Base-by-base conservation (phyloP, 2,113 vertebrate species). In the Phaethornis superciliosus region DNA sequence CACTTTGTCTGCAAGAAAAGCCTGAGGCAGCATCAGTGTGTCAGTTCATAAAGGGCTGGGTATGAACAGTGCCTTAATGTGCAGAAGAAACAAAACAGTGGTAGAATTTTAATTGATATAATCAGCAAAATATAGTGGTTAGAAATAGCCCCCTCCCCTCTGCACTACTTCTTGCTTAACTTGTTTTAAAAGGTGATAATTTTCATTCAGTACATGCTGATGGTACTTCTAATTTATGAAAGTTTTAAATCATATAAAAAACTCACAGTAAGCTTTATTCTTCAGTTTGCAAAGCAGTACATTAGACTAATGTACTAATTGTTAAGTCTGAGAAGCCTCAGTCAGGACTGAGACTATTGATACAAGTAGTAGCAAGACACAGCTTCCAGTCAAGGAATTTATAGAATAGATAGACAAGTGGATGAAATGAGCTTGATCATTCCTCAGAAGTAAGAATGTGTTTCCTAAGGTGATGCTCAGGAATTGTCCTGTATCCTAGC, bases 1-100 rank as follows among this genome's bases (percentile, higher is more conserved):
- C 35, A 27, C 27, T 44, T 44, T 90, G 15, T 94, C 91, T 96
- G 74, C 70, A 62, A 72, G 71, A 82, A 88, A 88, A 88, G 27
- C 52, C 76, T 90, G 56, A 52, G 81, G 69, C 49, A 71, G 27
- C 7, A 21, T 46, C 42, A 74, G n/a, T 4, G 26, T 60, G n/a
- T 76, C 35, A 33, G 68, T 93, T 92, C 63, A 32, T 46, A 49
- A 81, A 81, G 42, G 11, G 10, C 10, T 62, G 42, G 37, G 1
- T 76, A 7, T 52, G 71, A 82, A 35, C 27, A 49, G 28, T 81
- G 32, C 24, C n/a, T 75, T 88, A 55, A 70, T 2, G 2, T 81
- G 35, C 14, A 49, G 59, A 70, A 63, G 17, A 76, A 93, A 64
- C 23, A 55, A 56, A 79, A 52, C 32, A 68, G 21, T 35, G 42